Evolutionary conservation across 2,113 vertebrate genomes (phyloP).

Genomic region (Epinephelus lanceolatus): DNA sequence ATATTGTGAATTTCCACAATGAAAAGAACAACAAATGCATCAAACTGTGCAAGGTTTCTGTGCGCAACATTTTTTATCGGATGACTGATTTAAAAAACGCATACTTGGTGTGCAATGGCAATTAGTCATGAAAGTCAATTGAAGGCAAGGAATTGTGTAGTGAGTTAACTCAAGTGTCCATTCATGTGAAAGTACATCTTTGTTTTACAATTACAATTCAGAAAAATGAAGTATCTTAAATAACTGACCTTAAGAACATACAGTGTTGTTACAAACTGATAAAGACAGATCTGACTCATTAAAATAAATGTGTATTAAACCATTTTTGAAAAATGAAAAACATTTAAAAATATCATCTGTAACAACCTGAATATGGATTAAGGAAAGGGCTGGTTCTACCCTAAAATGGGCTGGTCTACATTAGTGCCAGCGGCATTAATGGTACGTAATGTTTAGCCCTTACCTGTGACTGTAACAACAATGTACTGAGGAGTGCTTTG

Average conservation of each 20-base stretch:
- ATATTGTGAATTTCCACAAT: too few species aligned
- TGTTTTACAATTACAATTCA: not conserved
- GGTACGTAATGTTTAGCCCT: slow-evolving; percentile 26
- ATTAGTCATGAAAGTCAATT: not conserved
- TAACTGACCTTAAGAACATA: not conserved
- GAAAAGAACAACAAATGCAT: too few species aligned
- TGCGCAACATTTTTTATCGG: too few species aligned
- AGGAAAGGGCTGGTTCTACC: not conserved
- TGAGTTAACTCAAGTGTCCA: not conserved
- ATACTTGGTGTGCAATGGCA: too few species aligned
- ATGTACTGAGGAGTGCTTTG: slow-evolving; percentile 91
- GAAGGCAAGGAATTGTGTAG: not conserved
- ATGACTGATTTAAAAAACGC: too few species aligned
- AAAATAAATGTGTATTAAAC: not conserved
- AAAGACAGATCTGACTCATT: not conserved
- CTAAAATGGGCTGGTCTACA: too few species aligned
- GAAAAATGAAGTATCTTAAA: not conserved
- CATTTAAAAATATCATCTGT: not conserved
- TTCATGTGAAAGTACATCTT: not conserved
- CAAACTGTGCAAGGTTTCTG: too few species aligned
- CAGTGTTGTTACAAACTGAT: too few species aligned
- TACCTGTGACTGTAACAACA: slow-evolving; percentile 94
- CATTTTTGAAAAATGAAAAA: not conserved
- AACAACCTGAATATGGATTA: not conserved
- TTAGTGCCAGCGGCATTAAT: not conserved